Conservation (phyloP, 2,797 vertebrate genomes). For the Falco berigora region DNA sequence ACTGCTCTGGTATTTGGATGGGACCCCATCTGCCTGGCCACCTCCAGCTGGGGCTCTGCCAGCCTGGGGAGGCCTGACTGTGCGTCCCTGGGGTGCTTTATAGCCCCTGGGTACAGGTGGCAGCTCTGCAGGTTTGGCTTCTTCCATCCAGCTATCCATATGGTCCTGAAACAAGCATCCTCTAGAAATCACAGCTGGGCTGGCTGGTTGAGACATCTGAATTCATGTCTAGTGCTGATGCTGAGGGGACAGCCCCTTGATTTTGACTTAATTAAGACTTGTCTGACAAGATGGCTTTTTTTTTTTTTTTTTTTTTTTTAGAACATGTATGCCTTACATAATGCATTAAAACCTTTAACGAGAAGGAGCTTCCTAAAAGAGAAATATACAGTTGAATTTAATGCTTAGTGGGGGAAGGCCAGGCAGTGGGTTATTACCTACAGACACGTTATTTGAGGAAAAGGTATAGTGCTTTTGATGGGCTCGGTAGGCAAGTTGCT, state of each 20-base stretch:
- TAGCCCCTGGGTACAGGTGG: not conserved
- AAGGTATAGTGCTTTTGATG: fast-evolving
- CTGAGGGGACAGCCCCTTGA: not conserved
- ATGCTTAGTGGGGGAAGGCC: fast-evolving
- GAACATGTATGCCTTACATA: fast-evolving
- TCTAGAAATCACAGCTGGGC: not conserved
- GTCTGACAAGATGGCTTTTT: not conserved
- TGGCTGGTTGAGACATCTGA: not conserved
- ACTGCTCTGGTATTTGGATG: not conserved
- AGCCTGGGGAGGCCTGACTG: not conserved
- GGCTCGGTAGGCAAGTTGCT: not conserved
- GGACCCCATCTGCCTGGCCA: not conserved
- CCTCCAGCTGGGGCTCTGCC: not conserved
- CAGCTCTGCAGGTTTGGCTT: not conserved
- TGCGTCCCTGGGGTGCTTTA: not conserved
- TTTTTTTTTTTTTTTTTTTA: not conserved
- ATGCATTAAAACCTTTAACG: not conserved
- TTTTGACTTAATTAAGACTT: not conserved
- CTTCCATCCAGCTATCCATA: fast-evolving
- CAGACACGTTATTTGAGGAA: fast-evolving
- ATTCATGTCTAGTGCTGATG: not conserved
- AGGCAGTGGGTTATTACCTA: not conserved
- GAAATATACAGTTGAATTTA: fast-evolving
- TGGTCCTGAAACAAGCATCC: not conserved
- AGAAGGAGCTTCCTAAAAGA: not conserved